Conservation (phyloP, 2,113 vertebrate genomes). For the Damaliscus lunatus region DNA sequence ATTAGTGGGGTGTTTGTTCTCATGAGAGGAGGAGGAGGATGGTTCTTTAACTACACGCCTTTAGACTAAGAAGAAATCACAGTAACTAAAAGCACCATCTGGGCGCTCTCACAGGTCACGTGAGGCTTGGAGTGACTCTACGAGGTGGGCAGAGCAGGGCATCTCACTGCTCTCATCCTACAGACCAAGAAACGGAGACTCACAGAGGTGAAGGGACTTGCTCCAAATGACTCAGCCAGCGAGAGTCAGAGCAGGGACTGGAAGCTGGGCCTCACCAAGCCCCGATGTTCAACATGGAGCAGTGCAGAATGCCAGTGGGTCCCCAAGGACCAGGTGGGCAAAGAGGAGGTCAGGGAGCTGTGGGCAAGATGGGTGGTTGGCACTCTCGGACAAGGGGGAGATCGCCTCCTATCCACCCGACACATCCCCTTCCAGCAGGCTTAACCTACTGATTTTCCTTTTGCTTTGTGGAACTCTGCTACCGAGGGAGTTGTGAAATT, state of each 20-base stretch:
- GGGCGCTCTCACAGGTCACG: background rate
- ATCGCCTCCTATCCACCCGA: fast-evolving
- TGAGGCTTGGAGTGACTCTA: background rate
- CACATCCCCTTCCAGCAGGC: background rate
- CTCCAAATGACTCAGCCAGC: background rate
- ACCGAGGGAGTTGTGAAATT: background rate
- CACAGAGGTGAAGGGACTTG: background rate
- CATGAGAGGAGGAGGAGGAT: background rate
- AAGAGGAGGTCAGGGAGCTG: background rate
- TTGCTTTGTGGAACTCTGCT: background rate
- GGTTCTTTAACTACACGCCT: background rate
- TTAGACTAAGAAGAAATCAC: background rate
- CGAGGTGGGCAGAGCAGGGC: background rate
- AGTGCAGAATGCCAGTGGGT: background rate
- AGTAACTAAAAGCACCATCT: background rate
- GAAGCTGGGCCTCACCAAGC: background rate
- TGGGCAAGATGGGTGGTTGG: background rate
- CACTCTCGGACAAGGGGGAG: background rate
- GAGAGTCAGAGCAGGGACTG: background rate
- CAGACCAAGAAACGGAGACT: background rate
- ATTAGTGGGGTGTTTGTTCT: background rate
- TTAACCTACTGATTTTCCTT: background rate
- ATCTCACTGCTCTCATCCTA: background rate
- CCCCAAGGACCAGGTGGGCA: background rate
- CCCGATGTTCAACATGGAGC: fast-evolving